These are phyloP conservation scores for Hanleya hanleyi DNA, from an alignment of 2,888 invertebrate genomes.

Conservation along the genomic window DNA sequence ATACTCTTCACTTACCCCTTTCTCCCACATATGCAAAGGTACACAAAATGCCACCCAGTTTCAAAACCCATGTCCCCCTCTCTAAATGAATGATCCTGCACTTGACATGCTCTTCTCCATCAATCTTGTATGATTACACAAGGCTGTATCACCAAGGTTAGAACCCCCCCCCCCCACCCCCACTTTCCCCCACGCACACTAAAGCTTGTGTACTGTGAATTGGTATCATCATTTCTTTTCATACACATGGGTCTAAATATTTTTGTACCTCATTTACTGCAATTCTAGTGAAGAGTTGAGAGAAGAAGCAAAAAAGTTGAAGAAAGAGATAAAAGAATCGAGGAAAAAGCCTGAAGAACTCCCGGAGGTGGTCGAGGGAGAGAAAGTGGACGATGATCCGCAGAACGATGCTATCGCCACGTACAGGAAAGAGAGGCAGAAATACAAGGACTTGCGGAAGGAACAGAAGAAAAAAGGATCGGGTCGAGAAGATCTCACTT, in stretches of 20 bases:
- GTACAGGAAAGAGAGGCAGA: conserved; percentile 62
- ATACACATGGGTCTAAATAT: neutral
- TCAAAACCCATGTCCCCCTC: no score
- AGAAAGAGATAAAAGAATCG: conserved; percentile 48
- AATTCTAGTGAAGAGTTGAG: conserved; percentile 53
- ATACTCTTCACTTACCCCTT: no score
- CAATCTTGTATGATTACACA: no score
- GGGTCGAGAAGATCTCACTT: conserved; percentile 77
- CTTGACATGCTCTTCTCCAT: no score
- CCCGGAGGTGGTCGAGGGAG: conserved; percentile 27
- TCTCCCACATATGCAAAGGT: no score
- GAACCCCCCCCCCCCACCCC: no score
- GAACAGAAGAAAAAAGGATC: conserved; percentile 56
- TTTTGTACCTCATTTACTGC: conserved; percentile 4
- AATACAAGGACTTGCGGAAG: conserved; percentile 61
- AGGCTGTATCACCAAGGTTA: no score
- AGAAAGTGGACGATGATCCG: conserved; percentile 23
- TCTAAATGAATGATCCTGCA: no score
- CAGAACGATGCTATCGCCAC: conserved; percentile 53
- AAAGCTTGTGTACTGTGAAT: neutral
- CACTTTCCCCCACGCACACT: neutral
- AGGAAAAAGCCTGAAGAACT: conserved; percentile 38
- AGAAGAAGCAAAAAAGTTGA: conserved; percentile 47
- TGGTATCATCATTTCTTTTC: conserved; percentile 61
- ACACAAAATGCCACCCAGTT: no score